These are phyloP conservation scores for Melipona bicolor DNA, from an alignment of 2,888 invertebrate species.

Conservation along the genomic window DNA sequence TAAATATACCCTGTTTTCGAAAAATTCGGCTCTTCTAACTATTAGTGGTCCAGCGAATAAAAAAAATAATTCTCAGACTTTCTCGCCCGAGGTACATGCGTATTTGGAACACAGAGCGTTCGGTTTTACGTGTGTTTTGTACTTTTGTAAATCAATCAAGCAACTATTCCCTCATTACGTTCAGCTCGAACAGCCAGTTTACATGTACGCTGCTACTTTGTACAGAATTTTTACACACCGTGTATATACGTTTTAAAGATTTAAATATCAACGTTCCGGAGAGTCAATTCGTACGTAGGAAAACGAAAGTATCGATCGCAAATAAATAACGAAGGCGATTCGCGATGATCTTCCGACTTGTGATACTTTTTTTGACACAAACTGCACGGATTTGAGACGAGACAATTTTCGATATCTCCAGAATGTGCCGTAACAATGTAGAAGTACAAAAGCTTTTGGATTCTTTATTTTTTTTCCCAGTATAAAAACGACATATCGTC, in stretches of 20 bases:
- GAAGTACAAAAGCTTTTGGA: background rate
- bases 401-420: background rate
- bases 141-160: slow-evolving; percentile 39
- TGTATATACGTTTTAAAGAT: background rate
- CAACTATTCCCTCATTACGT: background rate
- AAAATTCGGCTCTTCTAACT: slow-evolving; percentile 34
- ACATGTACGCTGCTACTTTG: slow-evolving; percentile 2
- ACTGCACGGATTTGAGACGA: background rate
- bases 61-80: slow-evolving; percentile 29
- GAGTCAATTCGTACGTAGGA: background rate
- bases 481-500: too few species aligned
- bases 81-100: background rate
- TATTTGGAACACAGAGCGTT: slow-evolving; percentile 27
- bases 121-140: slow-evolving; percentile 35
- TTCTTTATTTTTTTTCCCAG: background rate
- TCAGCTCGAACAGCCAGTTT: background rate
- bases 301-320: slow-evolving; percentile 21
- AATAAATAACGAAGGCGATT: slow-evolving; percentile 37
- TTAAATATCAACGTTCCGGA: background rate
- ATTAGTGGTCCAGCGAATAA: slow-evolving; percentile 8
- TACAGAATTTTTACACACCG: slow-evolving; percentile 28
- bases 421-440: background rate
- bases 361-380: background rate
- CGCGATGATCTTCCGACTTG: background rate
- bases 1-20: slow-evolving; percentile 59